Conservation (phyloP, 1,140 invertebrate species). For the Meloidogyne floridensis region DNA sequence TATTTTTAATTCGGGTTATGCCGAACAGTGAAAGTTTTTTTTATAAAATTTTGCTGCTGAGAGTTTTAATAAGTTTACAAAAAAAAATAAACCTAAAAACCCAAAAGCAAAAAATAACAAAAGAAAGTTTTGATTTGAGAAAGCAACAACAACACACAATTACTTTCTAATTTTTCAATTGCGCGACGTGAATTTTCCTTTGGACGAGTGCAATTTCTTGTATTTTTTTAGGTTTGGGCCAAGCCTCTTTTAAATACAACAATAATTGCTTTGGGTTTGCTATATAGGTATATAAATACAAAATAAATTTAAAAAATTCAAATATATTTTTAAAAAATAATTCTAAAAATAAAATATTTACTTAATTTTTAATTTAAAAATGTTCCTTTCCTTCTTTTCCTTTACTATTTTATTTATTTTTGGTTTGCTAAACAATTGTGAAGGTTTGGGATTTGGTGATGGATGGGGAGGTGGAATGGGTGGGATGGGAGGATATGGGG, state of each 20-base stretch:
- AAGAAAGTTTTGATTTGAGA: too few relatives aligned
- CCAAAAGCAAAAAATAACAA: too few relatives aligned
- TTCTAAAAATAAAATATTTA: neutral
- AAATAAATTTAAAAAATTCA: neutral
- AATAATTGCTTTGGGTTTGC: neutral
- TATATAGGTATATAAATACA: neutral
- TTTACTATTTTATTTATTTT: neutral
- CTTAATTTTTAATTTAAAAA: neutral
- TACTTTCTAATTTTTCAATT: neutral
- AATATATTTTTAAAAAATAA: neutral
- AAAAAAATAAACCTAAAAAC: too few relatives aligned
- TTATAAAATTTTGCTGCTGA: too few relatives aligned
- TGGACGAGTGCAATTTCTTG: neutral
- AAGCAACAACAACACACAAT: too few relatives aligned
- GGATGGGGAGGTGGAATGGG: conserved; percentile 1
- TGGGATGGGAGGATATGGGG: neutral
- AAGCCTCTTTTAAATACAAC: neutral
- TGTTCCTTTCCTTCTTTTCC: neutral
- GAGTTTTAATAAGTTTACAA: too few relatives aligned
- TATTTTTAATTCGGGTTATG: too few relatives aligned
- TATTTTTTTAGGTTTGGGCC: neutral
- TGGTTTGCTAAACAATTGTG: neutral
- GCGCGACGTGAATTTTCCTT: neutral
- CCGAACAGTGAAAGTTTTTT: too few relatives aligned
- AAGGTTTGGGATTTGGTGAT: conserved; percentile 3